Conservation (phyloP, 2,113 vertebrate species). For the Rhinogobius similis region DNA sequence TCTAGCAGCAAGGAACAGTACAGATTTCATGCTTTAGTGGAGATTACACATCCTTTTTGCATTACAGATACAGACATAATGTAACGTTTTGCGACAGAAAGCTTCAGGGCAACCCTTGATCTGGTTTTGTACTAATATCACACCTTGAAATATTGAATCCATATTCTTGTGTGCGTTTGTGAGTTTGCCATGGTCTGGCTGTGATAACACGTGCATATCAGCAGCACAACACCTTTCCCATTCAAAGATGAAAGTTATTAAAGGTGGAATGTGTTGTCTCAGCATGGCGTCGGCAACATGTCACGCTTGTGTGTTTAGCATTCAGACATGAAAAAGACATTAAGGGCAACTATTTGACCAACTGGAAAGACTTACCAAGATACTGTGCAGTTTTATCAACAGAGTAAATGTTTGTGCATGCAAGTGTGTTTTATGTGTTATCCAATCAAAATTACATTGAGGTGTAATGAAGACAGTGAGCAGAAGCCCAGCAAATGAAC, state of each 20-base stretch:
- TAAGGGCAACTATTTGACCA: slow-evolving; percentile 2
- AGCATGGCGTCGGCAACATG: slow-evolving; percentile 28
- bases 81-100: background rate
- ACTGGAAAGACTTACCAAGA: slow-evolving; percentile 17
- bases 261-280: slow-evolving; percentile 25
- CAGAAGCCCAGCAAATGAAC: slow-evolving; percentile 31
- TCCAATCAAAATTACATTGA: slow-evolving; percentile 41
- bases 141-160: background rate
- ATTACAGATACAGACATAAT: background rate
- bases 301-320: slow-evolving; percentile 40
- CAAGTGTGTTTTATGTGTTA: slow-evolving; percentile 15
- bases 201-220: slow-evolving; percentile 17
- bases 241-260: slow-evolving; percentile 27
- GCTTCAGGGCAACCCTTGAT: background rate
- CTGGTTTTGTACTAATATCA: background rate
- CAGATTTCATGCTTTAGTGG: background rate
- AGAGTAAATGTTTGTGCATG: slow-evolving; percentile 4
- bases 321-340: slow-evolving; percentile 28
- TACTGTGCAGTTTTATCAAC: slow-evolving; percentile 12
- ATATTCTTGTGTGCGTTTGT: background rate
- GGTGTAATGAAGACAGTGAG: slow-evolving; percentile 39
- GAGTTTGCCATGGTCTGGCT: background rate
- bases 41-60: background rate
- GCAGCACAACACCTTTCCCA: slow-evolving; percentile 24
- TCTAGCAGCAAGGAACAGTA: background rate